Conservation (phyloP, 2,797 vertebrate genomes). For the Semaprochilodus insignis region DNA sequence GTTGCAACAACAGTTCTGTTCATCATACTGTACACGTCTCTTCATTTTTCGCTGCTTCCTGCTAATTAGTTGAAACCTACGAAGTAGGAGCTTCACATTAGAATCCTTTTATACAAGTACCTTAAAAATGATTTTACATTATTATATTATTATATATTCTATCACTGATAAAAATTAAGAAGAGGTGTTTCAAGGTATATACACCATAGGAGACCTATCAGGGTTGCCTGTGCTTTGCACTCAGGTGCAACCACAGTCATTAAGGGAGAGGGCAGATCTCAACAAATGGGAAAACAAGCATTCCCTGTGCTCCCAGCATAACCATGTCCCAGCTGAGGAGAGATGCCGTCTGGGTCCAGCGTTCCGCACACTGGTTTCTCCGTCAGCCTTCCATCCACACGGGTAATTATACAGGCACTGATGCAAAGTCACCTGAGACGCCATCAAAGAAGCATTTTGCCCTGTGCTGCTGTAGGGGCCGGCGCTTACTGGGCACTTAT, state of each 20-base stretch:
- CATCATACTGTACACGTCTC: no score
- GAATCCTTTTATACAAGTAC: no score
- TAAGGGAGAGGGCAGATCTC: slow-evolving; percentile 68
- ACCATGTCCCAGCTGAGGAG: slow-evolving; percentile 6
- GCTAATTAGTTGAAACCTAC: no score
- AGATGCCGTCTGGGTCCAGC: slow-evolving; percentile 4
- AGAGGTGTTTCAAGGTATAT: not conserved
- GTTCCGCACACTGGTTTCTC: slow-evolving; percentile 20
- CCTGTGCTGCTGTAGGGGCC: slow-evolving; percentile 12
- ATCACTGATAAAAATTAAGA: no score
- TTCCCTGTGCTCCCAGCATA: slow-evolving; percentile 12
- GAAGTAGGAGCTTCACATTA: no score
- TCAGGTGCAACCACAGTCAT: slow-evolving; percentile 80
- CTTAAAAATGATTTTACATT: not conserved
- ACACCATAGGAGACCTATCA: slow-evolving; percentile 14
- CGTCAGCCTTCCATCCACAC: slow-evolving; percentile 19
- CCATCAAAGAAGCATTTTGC: slow-evolving; percentile 50
- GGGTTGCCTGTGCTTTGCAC: slow-evolving; percentile 78
- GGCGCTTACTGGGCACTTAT: not conserved
- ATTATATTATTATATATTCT: no score
- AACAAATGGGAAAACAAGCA: slow-evolving; percentile 47
- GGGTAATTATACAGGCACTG: slow-evolving; percentile 55
- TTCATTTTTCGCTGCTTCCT: no score
- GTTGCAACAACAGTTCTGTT: no score
- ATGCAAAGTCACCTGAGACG: slow-evolving; percentile 50